A percentile compares a stretch with the other conserved stretches of the same genome.
These are phyloP conservation scores for Schizothorax lantsangensis DNA, from an alignment of 2,797 vertebrate genomes.

Conservation along the genomic window DNA sequence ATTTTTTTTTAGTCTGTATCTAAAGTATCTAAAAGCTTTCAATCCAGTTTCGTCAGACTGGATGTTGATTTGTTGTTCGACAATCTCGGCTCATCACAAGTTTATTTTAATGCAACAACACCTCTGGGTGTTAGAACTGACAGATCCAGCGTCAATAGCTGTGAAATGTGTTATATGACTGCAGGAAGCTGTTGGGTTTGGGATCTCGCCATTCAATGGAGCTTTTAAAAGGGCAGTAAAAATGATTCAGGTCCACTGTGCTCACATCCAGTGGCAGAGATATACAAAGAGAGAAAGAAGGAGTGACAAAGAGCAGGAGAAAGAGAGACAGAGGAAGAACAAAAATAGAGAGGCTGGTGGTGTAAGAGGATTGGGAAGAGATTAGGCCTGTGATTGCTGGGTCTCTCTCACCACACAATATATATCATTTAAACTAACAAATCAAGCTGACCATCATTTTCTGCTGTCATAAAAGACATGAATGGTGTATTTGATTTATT, in stretches of 20 bases:
- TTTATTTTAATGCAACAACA: slow-evolving; percentile 40
- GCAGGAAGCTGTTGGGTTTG: slow-evolving; percentile 6
- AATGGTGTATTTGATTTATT: neutral
- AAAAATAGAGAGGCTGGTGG: slow-evolving; percentile 69
- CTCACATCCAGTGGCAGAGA: slow-evolving; percentile 7
- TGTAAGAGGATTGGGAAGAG: slow-evolving; percentile 82
- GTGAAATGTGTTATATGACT: slow-evolving; percentile 45
- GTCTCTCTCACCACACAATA: slow-evolving; percentile 52
- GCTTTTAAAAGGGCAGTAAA: slow-evolving; percentile 32
- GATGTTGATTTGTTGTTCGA: slow-evolving; percentile 2
- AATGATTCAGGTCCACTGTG: slow-evolving; percentile 26
- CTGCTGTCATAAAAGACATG: neutral
- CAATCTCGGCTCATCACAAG: slow-evolving; percentile 29
- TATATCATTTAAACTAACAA: slow-evolving; percentile 42
- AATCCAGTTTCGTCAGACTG: neutral
- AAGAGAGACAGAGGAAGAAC: slow-evolving; percentile 59
- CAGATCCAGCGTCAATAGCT: slow-evolving; percentile 34
- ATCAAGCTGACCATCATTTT: slow-evolving; percentile 44
- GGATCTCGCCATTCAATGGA: slow-evolving; percentile 33
- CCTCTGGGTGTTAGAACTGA: slow-evolving; percentile 30
- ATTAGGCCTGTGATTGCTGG: slow-evolving; percentile 76
- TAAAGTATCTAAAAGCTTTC: neutral
- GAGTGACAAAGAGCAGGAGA: slow-evolving; percentile 33
- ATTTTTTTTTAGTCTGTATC: neutral
- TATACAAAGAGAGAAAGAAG: neutral